A percentile compares a stretch with the other conserved stretches of the same genome.
phyloP scores from a whole-genome alignment of 2,113 vertebrate species.

The Plotosus lineatus region DNA sequence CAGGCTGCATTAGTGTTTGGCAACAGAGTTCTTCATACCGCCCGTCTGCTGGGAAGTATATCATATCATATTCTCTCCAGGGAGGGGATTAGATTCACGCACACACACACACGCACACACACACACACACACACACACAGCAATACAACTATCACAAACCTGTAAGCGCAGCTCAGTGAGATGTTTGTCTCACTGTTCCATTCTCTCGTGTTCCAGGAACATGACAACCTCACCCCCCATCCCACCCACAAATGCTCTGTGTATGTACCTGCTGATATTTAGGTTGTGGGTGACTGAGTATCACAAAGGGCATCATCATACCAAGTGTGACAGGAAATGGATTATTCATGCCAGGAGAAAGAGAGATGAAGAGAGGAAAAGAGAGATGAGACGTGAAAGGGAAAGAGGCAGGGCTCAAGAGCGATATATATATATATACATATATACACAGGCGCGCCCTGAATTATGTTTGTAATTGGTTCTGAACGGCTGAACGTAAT shows the following conservation, averaged over 20 bases:
- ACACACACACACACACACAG: conserved; percentile 32
- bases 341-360: background rate
- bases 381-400: background rate
- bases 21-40: conserved; percentile 38
- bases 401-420: background rate
- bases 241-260: background rate
- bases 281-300: conserved; percentile 5
- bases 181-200: conserved; percentile 43
- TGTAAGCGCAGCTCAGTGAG: conserved; percentile 51
- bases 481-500: too few species aligned
- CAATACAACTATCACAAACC: conserved; percentile 24
- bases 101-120: conserved; percentile 24
- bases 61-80: conserved; percentile 40
- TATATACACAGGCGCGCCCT: background rate
- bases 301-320: conserved; percentile 41
- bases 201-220: conserved; percentile 38
- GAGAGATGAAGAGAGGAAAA: background rate
- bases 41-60: conserved; percentile 48
- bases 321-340: conserved; percentile 16
- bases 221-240: conserved; percentile 27
- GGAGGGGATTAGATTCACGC: conserved; percentile 40
- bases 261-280: conserved; percentile 10
- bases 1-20: conserved; percentile 28
- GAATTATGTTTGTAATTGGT: too few species aligned
- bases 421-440: background rate